Conservation (phyloP, 2,888 invertebrate genomes). For the Philaethria dido region DNA sequence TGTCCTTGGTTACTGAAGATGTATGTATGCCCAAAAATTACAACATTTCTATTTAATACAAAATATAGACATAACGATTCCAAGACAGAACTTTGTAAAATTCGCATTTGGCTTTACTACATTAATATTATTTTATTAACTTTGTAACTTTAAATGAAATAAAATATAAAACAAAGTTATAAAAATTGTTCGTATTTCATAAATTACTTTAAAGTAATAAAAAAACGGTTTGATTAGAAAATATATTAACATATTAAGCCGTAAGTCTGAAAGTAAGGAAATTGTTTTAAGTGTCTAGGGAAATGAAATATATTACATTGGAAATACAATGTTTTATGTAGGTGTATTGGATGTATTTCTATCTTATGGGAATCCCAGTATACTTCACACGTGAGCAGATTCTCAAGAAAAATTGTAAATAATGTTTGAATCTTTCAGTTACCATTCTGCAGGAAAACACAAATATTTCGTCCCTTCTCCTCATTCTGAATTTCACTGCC, state of each 20-base stretch:
- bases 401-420: neutral
- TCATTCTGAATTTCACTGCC: neutral
- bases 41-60: too few species aligned
- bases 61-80: too few species aligned
- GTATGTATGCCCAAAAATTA: too few species aligned
- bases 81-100: too few species aligned
- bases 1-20: too few species aligned
- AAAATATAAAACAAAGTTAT: too few species aligned
- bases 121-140: too few species aligned
- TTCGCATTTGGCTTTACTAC: too few species aligned
- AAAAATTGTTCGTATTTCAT: too few species aligned
- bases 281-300: neutral
- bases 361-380: neutral
- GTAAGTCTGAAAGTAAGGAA: neutral
- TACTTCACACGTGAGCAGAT: neutral
- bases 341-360: neutral
- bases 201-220: neutral
- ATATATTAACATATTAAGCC: too few species aligned
- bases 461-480: neutral
- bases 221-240: neutral
- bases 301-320: neutral
- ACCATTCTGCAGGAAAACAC: neutral
- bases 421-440: neutral
- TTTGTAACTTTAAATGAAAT: too few species aligned
- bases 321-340: slow-evolving; percentile 4